Evolutionary conservation across 2,888 invertebrate genomes (phyloP).

Genomic region (Sinhomidia bicolor): DNA sequence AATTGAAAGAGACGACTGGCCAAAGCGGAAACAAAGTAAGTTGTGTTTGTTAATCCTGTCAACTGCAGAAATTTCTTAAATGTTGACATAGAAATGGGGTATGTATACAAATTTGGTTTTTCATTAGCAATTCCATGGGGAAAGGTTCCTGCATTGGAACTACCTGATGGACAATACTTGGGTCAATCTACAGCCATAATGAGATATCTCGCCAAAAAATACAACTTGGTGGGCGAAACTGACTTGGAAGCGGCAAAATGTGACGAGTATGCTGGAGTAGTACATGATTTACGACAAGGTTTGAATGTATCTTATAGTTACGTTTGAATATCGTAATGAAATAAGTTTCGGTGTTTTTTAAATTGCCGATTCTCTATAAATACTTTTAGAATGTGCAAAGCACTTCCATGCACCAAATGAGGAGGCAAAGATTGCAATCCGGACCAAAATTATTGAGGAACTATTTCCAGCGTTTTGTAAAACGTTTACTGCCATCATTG

Average conservation of each 20-base stretch:
- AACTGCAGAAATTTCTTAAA: no score
- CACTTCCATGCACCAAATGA: background rate
- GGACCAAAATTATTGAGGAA: conserved; percentile 9
- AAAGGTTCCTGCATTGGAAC: conserved; percentile 11
- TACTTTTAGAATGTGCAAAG: background rate
- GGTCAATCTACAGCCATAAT: conserved; percentile 26
- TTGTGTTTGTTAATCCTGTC: no score
- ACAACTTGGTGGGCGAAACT: background rate
- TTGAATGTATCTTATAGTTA: no score
- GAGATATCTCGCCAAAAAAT: conserved; percentile 9
- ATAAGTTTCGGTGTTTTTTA: no score
- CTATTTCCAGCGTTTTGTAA: conserved; percentile 7
- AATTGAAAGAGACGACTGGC: conserved; percentile 45
- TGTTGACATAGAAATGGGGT: no score
- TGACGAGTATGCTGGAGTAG: conserved; percentile 35
- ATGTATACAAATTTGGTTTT: no score
- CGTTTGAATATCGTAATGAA: no score
- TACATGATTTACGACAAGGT: conserved; percentile 22
- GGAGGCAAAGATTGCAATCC: conserved; percentile 2
- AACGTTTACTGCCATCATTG: conserved; percentile 16
- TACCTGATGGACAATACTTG: background rate
- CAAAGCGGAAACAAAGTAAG: conserved; percentile 3
- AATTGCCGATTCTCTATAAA: no score
- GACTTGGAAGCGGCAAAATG: conserved; percentile 43
- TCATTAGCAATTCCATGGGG: conserved; percentile 35